Evolutionary conservation across 2,888 invertebrate species (phyloP).

Genomic region (Drosophila prostipennis): DNA sequence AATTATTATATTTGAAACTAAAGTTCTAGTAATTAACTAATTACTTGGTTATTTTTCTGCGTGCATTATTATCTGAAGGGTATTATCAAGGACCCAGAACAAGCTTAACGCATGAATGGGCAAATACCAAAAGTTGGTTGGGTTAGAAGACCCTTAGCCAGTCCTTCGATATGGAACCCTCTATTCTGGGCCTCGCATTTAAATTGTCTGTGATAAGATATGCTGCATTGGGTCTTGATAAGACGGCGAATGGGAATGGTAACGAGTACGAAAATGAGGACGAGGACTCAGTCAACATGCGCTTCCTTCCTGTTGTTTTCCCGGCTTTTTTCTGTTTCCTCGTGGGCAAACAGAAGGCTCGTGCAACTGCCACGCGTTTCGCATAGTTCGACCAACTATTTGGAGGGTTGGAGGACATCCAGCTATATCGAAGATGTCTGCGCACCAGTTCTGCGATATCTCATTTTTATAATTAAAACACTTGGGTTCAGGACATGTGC

Average conservation of each 20-base stretch:
- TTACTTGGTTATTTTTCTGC: background rate
- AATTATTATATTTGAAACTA: too few species aligned
- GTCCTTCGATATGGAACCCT: conserved; percentile 11
- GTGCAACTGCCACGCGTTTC: conserved; percentile 75
- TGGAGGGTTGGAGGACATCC: conserved; percentile 27
- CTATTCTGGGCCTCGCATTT: conserved; percentile 27
- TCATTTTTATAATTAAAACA: conserved; percentile 79
- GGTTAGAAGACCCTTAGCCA: conserved; percentile 43
- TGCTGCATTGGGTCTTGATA: conserved; percentile 40
- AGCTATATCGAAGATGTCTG: conserved; percentile 40
- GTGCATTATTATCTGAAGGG: conserved; percentile 6
- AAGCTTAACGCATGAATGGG: conserved; percentile 76
- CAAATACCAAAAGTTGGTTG: conserved; percentile 54
- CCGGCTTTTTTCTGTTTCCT: conserved; percentile 13
- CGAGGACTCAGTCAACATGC: conserved; percentile 44
- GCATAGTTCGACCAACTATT: conserved; percentile 67
- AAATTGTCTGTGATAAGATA: conserved; percentile 49
- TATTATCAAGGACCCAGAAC: conserved; percentile 47
- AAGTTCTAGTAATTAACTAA: background rate
- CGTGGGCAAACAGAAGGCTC: conserved; percentile 47
- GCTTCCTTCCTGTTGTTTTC: conserved; percentile 59
- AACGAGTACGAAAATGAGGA: conserved; percentile 22
- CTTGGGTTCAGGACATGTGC: conserved; percentile 77
- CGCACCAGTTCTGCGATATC: conserved; percentile 59
- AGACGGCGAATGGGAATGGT: conserved; percentile 37